Percentiles rank a stretch among this genome's conserved stretches.
These are phyloP conservation scores for Dynastes tityus DNA, from an alignment of 2,888 invertebrate species.

Conservation along the genomic window DNA sequence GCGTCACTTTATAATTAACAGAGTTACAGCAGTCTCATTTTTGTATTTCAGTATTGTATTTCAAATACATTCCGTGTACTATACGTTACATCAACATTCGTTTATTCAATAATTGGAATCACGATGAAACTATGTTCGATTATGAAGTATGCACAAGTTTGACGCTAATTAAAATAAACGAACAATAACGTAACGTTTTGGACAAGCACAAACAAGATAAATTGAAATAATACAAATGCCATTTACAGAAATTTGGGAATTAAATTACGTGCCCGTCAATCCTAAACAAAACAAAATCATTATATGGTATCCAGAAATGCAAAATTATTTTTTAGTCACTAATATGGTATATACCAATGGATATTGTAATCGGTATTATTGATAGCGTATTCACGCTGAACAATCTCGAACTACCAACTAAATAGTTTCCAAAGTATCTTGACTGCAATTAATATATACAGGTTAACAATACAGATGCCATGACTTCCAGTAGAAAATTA, in stretches of 20 bases:
- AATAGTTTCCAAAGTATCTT: not conserved
- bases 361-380: not conserved
- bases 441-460: not conserved
- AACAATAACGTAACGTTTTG: not conserved
- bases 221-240: not conserved
- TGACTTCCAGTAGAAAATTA: conserved; percentile 12
- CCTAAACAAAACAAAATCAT: not conserved
- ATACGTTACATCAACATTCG: too few species aligned
- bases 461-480: not conserved
- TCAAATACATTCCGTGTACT: too few species aligned
- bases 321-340: not conserved
- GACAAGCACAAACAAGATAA: not conserved
- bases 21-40: too few species aligned
- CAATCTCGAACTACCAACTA: not conserved
- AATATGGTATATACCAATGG: not conserved
- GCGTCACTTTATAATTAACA: too few species aligned
- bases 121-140: not conserved
- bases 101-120: too few species aligned
- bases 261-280: not conserved
- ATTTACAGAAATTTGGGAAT: conserved; percentile 14
- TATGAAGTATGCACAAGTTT: not conserved
- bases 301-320: not conserved
- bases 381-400: not conserved
- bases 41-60: too few species aligned
- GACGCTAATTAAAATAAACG: not conserved